Base-by-base conservation (phyloP, 2,888 invertebrate genomes). In the Chelonus formosanus region DNA sequence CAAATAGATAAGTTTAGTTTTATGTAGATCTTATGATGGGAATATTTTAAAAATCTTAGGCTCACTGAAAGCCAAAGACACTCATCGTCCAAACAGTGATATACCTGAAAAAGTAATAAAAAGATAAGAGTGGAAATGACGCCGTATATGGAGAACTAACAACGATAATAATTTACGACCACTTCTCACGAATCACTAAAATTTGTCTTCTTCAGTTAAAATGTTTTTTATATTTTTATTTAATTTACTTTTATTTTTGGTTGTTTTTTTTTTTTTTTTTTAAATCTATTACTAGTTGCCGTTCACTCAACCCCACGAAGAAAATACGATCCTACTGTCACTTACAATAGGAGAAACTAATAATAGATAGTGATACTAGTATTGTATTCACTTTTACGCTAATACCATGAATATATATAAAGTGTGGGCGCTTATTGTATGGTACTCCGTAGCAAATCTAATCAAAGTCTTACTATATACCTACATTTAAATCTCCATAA, bases 371-470 rank as follows among this genome's bases (percentile, higher is more conserved):
- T 54, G 47, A 40, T 40, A 40, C 40, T 45, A 54, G 20, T 10
- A 58, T 58, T 56, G 56, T 56, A 43, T 56, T 68, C 72, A 68
- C 70, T 71, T 67, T 71, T 62, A 58, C 54, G 70, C 45, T 61
- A 62, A 67, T 59, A 68, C 40, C 68, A 67, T 77, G 73, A 74
- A 79, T 77, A 74, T 73, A 76, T 76, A 77, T 76, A 70, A 73
- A 69, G 72, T 72, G 79, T 79, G 76, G 78, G 80, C 76, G 79
- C 72, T 40, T 40, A 69, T 34, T 34, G 62, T 67, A 68, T 63
- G 73, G 69, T 71, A 60, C 73, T 72, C 77, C 80, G 78, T 80
- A 71, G 77, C 79, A 80, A 80, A 81, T 82, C 76, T 78, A 81
- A 81, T 81, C 81, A 81, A 78, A 79, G 73, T 71, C 66, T 70